Evolutionary conservation across 2,888 invertebrate genomes (phyloP).

Genomic region (Drosophila niveifrons): DNA sequence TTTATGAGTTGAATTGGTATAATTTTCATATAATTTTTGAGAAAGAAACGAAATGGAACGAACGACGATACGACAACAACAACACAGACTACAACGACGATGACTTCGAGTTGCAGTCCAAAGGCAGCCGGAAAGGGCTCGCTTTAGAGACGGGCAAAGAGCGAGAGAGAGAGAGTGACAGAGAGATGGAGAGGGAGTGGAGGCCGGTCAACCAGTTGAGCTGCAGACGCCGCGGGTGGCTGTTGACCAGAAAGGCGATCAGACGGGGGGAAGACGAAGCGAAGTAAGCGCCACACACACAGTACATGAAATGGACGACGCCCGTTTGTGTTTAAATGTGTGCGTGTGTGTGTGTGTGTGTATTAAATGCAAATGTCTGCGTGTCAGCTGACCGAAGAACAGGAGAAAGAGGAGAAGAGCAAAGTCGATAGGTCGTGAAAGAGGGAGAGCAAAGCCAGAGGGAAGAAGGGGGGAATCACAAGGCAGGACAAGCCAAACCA

Average conservation of each 20-base stretch:
- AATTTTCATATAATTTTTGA: constrained; percentile 83
- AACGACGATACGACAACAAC: constrained; percentile 22
- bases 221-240: constrained; percentile 53
- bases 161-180: background rate
- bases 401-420: constrained; percentile 6
- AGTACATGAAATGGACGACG: constrained; percentile 34
- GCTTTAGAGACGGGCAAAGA: background rate
- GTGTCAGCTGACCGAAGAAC: constrained; percentile 43
- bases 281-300: constrained; percentile 69
- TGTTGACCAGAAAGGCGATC: background rate
- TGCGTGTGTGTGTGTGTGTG: constrained; percentile 32
- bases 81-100: constrained; percentile 25
- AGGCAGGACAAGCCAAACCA: constrained; percentile 29
- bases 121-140: constrained; percentile 46
- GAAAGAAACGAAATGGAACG: constrained; percentile 74
- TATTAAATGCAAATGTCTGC: constrained; percentile 74
- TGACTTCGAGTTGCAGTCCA: constrained; percentile 37
- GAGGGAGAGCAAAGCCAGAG: background rate
- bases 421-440: background rate
- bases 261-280: constrained; percentile 18
- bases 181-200: background rate
- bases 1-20: constrained; percentile 84
- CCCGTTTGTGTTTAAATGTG: constrained; percentile 30
- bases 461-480: constrained; percentile 5
- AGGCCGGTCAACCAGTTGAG: constrained; percentile 62